Evolutionary conservation across 2,113 vertebrate genomes (phyloP), one percentile per base, ranked within the genome.

Genomic region (Hemichromis elongatus): DNA sequence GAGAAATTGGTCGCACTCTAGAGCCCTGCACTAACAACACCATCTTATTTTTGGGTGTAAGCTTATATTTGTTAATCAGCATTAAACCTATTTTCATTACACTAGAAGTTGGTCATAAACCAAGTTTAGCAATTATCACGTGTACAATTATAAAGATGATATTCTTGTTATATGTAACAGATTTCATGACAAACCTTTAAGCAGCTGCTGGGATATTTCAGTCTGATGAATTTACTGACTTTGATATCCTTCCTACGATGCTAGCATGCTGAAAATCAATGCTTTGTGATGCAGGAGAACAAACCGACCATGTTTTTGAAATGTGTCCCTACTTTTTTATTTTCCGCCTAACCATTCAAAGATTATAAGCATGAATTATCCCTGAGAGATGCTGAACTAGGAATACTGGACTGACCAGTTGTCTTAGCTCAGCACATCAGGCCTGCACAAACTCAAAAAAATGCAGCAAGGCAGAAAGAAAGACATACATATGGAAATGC

Each of bases 371-470:
- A 75, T 57, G 40, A 84, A 86, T 83, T 50, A n/a, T 61, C 26
- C 70, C 45, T 5, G 26, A 81, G 87, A 87, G 79, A 80, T 73
- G 68, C 45, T 75, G 68, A 75, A 81, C 77, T 30, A 75, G 52
- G 47, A 86, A 75, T 56, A 80, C 37, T 80, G 54, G 88, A 63
- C 42, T 33, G 77, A n/a, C 84, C 57, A 3, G 53, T 70, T 54
- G 52, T 85, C 56, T 56, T 59, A 63, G 78, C 75, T 90, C 87
- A 89, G 80, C 85, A 86, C 50, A 77, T 73, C 2, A 16, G 45
- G 42, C 68, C 68, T 75, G 68, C 45, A 7, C 42, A 50, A 26
- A n/a, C 16, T 56, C 40, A 50, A 19, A 53, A 28, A 13, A n/a
- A 55, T 42, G 59, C 68, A 66, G 28, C 30, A 42, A 63, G 35